Conservation (phyloP, 2,113 vertebrate species). For the Dasyornis broadbenti region DNA sequence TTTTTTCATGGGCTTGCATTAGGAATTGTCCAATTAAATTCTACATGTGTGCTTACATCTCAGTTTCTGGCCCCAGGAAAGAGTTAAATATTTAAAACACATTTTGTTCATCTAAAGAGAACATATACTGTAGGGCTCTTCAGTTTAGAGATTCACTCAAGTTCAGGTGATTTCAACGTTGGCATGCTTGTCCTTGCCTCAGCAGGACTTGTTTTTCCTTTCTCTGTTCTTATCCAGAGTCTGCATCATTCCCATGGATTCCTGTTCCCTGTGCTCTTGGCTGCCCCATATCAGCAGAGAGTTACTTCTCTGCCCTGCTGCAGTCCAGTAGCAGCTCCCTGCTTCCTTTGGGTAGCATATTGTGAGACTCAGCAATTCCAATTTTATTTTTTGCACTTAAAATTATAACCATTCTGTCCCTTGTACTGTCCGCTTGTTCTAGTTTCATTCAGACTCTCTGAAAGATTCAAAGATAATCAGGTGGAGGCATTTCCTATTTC, state of each 20-base stretch:
- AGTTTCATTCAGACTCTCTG: background rate
- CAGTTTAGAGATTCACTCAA: background rate
- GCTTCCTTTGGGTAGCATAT: background rate
- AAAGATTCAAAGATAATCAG: background rate
- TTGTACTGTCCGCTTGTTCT: background rate
- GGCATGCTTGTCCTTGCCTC: background rate
- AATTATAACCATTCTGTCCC: background rate
- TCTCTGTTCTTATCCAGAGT: background rate
- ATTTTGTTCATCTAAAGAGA: background rate
- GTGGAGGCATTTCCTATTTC: background rate
- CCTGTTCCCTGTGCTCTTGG: background rate
- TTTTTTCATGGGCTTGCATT: background rate
- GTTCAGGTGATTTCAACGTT: background rate
- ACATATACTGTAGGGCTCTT: accelerated
- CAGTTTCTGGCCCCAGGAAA: background rate
- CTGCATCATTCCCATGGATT: background rate
- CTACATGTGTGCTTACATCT: background rate
- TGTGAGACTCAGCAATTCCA: background rate
- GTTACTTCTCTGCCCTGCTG: background rate
- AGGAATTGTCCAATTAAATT: background rate
- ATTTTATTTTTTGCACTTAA: conserved; percentile 9
- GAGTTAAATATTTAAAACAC: background rate
- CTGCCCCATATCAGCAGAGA: background rate
- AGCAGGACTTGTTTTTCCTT: background rate
- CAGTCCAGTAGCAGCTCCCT: background rate